A percentile compares a stretch with the other conserved stretches of the same genome.
Conservation (phyloP, 2,797 vertebrate genomes). For the Diplodus puntazzo region DNA sequence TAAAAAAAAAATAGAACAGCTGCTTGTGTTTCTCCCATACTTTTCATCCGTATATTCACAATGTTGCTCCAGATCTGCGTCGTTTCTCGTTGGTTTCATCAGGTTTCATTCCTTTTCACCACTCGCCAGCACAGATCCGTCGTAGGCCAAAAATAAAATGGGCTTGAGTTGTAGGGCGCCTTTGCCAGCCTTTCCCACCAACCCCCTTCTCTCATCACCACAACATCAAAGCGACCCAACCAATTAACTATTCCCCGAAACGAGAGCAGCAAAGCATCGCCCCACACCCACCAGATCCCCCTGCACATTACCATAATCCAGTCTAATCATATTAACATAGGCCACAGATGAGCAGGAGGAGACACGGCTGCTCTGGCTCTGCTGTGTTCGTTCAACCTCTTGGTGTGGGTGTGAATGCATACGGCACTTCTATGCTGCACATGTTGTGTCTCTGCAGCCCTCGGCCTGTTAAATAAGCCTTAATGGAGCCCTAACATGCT, state of each 20-base stretch:
- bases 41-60: slow-evolving; percentile 24
- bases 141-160: slow-evolving; percentile 73
- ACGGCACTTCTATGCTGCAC: slow-evolving; percentile 39
- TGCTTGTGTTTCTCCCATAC: background rate
- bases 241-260: slow-evolving; percentile 85
- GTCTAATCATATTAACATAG: slow-evolving; percentile 85
- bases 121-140: slow-evolving; percentile 63
- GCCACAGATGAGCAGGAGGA: slow-evolving; percentile 78
- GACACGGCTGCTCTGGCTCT: slow-evolving; percentile 58
- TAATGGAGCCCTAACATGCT: background rate
- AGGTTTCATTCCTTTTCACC: slow-evolving; percentile 67
- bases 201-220: slow-evolving; percentile 70
- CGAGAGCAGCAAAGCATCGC: slow-evolving; percentile 75
- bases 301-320: slow-evolving; percentile 86
- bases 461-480: too few species aligned
- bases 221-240: slow-evolving; percentile 85
- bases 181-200: slow-evolving; percentile 66
- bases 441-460: slow-evolving; percentile 33
- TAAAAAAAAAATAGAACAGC: background rate
- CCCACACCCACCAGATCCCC: slow-evolving; percentile 73
- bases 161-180: slow-evolving; percentile 64
- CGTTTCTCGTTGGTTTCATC: slow-evolving; percentile 60
- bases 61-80: slow-evolving; percentile 42
- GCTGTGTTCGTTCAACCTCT: slow-evolving; percentile 38
- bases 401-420: slow-evolving; percentile 47